A percentile compares a stretch with the other conserved stretches of the same genome.
Evolutionary conservation across 2,797 vertebrate species (phyloP).

Genomic region (Lepus oiostolus): DNA sequence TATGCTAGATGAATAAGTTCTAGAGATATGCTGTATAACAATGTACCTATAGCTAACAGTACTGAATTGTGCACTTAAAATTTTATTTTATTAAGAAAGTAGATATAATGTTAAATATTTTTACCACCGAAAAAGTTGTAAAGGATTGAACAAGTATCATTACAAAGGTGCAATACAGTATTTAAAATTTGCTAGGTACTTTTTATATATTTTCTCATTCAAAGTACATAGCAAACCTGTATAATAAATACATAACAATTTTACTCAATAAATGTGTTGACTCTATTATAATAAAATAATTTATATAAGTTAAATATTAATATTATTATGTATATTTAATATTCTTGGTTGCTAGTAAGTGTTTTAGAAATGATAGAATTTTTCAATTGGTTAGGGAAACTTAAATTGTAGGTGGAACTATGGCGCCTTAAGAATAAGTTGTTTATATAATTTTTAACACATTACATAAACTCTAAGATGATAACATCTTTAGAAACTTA

Average conservation of each 20-base stretch:
- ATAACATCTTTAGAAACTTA: neutral
- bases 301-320: neutral
- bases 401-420: neutral
- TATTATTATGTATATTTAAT: neutral
- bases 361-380: neutral
- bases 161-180: neutral
- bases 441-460: neutral
- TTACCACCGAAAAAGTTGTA: neutral
- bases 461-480: neutral
- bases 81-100: neutral
- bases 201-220: neutral
- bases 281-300: neutral
- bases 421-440: neutral
- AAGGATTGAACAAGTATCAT: neutral
- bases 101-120: neutral
- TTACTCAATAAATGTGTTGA: neutral
- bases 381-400: neutral
- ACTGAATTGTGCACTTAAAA: neutral
- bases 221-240: neutral
- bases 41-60: neutral
- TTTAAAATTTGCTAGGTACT: neutral
- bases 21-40: neutral
- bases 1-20: neutral
- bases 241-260: neutral
- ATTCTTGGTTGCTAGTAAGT: neutral